Conservation (phyloP, 2,888 invertebrate species). For the Endomychus coccineus region DNA sequence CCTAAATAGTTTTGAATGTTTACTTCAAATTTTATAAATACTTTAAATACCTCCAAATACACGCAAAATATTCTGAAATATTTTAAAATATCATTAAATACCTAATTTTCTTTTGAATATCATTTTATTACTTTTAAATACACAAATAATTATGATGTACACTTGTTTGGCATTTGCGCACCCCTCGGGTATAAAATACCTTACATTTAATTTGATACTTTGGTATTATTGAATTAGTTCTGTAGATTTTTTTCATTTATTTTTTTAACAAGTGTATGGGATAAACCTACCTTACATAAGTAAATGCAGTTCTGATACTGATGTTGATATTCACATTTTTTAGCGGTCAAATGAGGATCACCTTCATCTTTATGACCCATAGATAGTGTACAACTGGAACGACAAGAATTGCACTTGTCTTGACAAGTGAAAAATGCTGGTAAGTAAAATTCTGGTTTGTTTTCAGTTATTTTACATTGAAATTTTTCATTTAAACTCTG, state of each 20-base stretch:
- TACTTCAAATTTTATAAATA: too few relatives aligned
- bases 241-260: too few relatives aligned
- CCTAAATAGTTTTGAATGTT: too few relatives aligned
- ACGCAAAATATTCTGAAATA: too few relatives aligned
- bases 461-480: conserved; percentile 57
- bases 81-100: too few relatives aligned
- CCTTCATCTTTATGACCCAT: conserved; percentile 61
- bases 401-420: conserved; percentile 63
- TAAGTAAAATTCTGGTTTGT: conserved; percentile 59
- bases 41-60: too few relatives aligned
- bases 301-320: conserved; percentile 66
- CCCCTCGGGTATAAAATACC: too few relatives aligned
- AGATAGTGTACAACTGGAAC: conserved; percentile 53
- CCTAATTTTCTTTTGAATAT: too few relatives aligned
- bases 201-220: background rate
- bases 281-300: conserved; percentile 48
- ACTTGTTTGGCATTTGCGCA: too few relatives aligned
- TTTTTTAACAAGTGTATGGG: too few relatives aligned
- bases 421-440: conserved; percentile 75
- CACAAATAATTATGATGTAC: too few relatives aligned
- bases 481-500: conserved; percentile 67
- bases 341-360: conserved; percentile 49
- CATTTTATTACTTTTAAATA: too few relatives aligned
- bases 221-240: background rate
- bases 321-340: conserved; percentile 58